Evolutionary conservation across 2,888 invertebrate species (phyloP).

Genomic region (Rhaphigaster nebulosa): DNA sequence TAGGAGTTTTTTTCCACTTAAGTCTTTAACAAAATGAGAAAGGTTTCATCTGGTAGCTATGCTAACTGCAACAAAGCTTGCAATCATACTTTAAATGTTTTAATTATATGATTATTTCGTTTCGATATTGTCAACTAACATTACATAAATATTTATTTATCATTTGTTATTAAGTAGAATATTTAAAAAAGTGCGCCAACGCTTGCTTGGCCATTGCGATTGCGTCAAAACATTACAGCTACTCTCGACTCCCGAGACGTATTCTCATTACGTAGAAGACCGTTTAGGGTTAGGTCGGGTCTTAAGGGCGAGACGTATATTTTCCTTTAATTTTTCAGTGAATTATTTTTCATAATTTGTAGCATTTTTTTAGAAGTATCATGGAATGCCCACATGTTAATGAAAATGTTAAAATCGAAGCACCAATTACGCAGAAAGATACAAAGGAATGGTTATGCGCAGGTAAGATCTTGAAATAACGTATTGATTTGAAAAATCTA

Average conservation of each 20-base stretch:
- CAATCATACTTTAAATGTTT: slow-evolving; percentile 45
- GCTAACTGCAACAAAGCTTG: slow-evolving; percentile 35
- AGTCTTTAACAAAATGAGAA: neutral
- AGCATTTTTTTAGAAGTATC: slow-evolving; percentile 67
- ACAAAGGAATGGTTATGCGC: slow-evolving; percentile 77
- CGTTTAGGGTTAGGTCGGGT: slow-evolving; percentile 50
- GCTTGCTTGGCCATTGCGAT: slow-evolving; percentile 51
- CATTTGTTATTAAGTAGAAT: slow-evolving; percentile 34
- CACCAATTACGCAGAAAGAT: slow-evolving; percentile 72
- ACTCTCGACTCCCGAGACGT: slow-evolving; percentile 34
- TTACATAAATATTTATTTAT: slow-evolving; percentile 33
- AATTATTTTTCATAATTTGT: slow-evolving; percentile 54
- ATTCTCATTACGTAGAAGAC: slow-evolving; percentile 51
- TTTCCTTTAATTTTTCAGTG: slow-evolving; percentile 37
- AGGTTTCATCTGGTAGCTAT: slow-evolving; percentile 30
- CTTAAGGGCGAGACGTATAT: slow-evolving; percentile 23
- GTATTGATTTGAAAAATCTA: slow-evolving; percentile 60
- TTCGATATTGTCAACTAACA: slow-evolving; percentile 52
- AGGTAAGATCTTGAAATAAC: slow-evolving; percentile 70
- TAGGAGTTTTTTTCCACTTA: neutral
- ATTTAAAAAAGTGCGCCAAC: slow-evolving; percentile 58
- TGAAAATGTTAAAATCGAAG: slow-evolving; percentile 76
- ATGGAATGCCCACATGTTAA: slow-evolving; percentile 81
- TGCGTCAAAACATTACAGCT: slow-evolving; percentile 52
- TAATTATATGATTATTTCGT: slow-evolving; percentile 49